Conservation (phyloP, 2,888 invertebrate genomes). For the Polylopha cassiicola region DNA sequence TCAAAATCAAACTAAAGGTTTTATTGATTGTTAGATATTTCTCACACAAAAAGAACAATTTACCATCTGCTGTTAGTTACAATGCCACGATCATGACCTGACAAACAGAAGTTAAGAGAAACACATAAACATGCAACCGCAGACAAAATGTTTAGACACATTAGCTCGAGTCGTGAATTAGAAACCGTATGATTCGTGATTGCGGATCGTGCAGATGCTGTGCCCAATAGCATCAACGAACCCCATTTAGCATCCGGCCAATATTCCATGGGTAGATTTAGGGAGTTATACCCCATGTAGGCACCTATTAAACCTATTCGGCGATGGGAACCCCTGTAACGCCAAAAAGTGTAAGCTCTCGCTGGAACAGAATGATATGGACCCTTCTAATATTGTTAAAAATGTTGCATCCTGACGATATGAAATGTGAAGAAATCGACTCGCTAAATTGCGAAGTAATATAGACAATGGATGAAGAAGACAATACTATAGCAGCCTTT, state of each 20-base stretch:
- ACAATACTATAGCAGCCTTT: too few relatives aligned
- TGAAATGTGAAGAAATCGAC: neutral
- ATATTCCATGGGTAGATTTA: conserved; percentile 76
- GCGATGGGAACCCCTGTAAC: conserved; percentile 70
- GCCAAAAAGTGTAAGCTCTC: conserved; percentile 77
- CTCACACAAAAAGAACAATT: too few relatives aligned
- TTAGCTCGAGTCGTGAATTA: conserved; percentile 10
- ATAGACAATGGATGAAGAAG: too few relatives aligned
- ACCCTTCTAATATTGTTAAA: conserved; percentile 55
- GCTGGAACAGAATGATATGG: conserved; percentile 71
- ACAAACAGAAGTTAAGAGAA: conserved; percentile 18
- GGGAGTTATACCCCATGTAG: conserved; percentile 74
- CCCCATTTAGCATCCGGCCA: conserved; percentile 80
- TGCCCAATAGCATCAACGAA: conserved; percentile 68
- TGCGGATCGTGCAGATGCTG: conserved; percentile 40
- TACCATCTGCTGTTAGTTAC: conserved; percentile 31
- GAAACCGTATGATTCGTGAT: conserved; percentile 18
- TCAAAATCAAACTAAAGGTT: too few relatives aligned
- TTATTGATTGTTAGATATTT: too few relatives aligned
- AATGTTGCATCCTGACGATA: conserved; percentile 6
- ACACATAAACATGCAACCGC: conserved; percentile 21
- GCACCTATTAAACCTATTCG: conserved; percentile 63
- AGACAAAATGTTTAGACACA: conserved; percentile 21
- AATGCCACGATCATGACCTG: conserved; percentile 12
- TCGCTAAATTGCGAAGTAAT: too few relatives aligned